Evolutionary conservation across 2,888 invertebrate species (phyloP).

Genomic region (Eustalomyia histrio): DNA sequence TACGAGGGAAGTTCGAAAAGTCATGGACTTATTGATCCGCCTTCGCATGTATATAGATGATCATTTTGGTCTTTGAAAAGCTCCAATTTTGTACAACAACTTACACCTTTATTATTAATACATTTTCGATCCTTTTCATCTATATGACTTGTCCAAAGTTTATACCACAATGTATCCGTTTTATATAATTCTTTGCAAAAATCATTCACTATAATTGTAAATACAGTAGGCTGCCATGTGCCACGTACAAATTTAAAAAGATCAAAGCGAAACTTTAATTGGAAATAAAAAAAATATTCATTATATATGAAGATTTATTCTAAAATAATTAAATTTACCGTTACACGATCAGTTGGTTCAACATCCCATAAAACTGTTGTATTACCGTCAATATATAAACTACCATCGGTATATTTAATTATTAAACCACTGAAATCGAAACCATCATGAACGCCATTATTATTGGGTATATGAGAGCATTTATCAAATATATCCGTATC

Average conservation of each 20-base stretch:
- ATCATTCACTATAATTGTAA: background rate
- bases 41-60: no score
- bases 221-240: background rate
- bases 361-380: background rate
- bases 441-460: background rate
- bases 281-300: background rate
- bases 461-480: background rate
- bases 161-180: background rate
- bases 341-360: constrained; percentile 9
- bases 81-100: no score
- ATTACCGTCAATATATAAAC: background rate
- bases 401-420: background rate
- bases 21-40: no score
- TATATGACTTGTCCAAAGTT: background rate
- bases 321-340: no score
- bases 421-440: background rate
- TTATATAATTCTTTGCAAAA: constrained; percentile 1
- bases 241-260: constrained; percentile 8
- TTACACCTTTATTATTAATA: constrained; percentile 20
- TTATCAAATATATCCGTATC: background rate
- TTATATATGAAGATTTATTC: no score
- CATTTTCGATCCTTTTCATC: background rate
- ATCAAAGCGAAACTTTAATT: background rate
- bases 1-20: no score
- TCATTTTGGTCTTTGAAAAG: no score